phyloP scores from a whole-genome alignment of 1,140 invertebrate genomes.

The Telenomus remus region DNA sequence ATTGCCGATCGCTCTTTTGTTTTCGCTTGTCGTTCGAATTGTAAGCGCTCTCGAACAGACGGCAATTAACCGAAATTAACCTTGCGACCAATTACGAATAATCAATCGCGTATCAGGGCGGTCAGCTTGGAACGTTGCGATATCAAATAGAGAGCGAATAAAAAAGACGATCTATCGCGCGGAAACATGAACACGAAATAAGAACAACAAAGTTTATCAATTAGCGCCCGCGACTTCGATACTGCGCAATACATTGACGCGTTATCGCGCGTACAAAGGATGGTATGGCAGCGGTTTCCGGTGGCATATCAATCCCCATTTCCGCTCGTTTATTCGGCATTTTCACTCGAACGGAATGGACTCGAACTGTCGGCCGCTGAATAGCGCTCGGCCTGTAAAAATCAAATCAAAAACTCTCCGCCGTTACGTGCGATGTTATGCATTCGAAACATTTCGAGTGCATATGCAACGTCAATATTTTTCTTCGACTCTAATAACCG shows the following conservation, averaged over 20 bases:
- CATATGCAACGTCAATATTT: conserved; percentile 33
- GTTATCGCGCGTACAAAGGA: conserved; percentile 51
- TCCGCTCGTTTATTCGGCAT: conserved; percentile 62
- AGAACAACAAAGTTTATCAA: conserved; percentile 20
- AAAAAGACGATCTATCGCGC: neutral
- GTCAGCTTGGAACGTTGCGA: neutral
- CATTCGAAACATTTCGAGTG: conserved; percentile 4
- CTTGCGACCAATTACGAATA: neutral
- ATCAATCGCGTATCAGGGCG: neutral
- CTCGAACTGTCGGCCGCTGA: conserved; percentile 9
- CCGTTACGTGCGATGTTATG: conserved; percentile 8
- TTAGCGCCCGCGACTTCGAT: conserved; percentile 30
- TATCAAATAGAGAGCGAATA: conserved; percentile 1
- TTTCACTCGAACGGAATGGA: conserved; percentile 39
- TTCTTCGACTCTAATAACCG: conserved; percentile 36
- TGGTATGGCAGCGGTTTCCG: conserved; percentile 69
- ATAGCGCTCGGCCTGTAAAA: conserved; percentile 16
- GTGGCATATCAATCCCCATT: conserved; percentile 70
- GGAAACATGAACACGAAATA: no score
- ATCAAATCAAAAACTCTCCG: conserved; percentile 19
- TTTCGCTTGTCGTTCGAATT: conserved; percentile 1
- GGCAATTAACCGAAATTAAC: conserved; percentile 15
- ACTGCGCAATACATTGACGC: conserved; percentile 39
- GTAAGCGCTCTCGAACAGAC: neutral
- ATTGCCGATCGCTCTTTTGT: conserved; percentile 30